Conservation (phyloP, 53 echinoderm and acorn worm genomes). For the Apostichopus leukothele region DNA sequence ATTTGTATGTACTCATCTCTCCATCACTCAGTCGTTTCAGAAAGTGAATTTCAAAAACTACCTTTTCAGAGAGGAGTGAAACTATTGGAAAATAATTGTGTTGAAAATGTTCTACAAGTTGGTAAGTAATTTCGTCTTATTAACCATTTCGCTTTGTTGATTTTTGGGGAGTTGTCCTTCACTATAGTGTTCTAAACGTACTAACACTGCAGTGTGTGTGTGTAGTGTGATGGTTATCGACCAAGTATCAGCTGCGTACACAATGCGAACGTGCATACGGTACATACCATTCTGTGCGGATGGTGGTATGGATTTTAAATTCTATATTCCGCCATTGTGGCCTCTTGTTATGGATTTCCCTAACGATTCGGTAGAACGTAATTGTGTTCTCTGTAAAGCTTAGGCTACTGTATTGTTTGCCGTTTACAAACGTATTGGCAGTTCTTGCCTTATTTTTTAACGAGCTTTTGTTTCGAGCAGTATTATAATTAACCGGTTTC, state of each 20-base stretch:
- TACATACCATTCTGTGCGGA: neutral
- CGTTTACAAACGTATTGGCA: neutral
- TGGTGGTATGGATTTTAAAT: slow-evolving; percentile 41
- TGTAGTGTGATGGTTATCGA: neutral
- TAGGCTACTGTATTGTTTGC: neutral
- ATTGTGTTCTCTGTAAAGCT: neutral
- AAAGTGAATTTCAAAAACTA: slow-evolving; percentile 99
- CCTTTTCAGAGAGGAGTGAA: slow-evolving; percentile 99
- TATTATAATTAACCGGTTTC: neutral
- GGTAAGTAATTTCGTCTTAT: slow-evolving; percentile 68
- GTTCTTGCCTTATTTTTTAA: neutral
- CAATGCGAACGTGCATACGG: neutral
- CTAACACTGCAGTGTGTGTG: neutral
- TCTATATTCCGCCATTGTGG: slow-evolving; percentile 2
- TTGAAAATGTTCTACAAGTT: slow-evolving; percentile 99
- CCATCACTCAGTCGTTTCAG: slow-evolving; percentile 92
- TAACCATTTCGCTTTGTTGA: slow-evolving; percentile 39
- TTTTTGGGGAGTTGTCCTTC: slow-evolving; percentile 46
- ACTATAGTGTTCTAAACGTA: neutral
- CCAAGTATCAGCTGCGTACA: slow-evolving; percentile 40
- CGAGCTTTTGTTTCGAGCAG: neutral
- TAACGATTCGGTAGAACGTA: slow-evolving; percentile 6
- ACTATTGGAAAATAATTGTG: slow-evolving; percentile 89
- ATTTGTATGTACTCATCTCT: slow-evolving; percentile 99
- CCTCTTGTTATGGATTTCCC: slow-evolving; percentile 24